A percentile compares a stretch with the other conserved stretches of the same genome.
phyloP scores from a whole-genome alignment of 2,797 vertebrate genomes.

The Enteromius viviparus region DNA sequence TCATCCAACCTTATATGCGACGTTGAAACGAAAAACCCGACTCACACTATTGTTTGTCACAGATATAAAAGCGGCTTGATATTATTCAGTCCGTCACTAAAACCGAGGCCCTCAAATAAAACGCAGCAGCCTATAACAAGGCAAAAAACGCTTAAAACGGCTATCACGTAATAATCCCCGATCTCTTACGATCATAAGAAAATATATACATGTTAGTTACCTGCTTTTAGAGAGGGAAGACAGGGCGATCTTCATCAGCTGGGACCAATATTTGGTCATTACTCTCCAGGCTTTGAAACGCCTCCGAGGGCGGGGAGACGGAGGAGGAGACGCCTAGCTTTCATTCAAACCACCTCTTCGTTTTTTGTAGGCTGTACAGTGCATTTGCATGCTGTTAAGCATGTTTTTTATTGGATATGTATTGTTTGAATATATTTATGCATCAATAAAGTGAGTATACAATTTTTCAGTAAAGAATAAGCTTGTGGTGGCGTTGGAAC shows the following conservation, averaged over 20 bases:
- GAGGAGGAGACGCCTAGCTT: constrained; percentile 65
- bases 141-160: background rate
- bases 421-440: background rate
- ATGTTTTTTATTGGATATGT: background rate
- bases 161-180: background rate
- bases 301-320: constrained; percentile 76
- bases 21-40: background rate
- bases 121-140: constrained; percentile 14
- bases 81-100: constrained; percentile 34
- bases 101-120: constrained; percentile 30
- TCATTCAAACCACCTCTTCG: constrained; percentile 9
- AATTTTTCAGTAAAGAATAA: background rate
- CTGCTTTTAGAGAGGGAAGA: constrained; percentile 60
- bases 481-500: background rate
- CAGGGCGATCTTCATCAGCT: constrained; percentile 58
- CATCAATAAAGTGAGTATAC: background rate
- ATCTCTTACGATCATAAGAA: background rate
- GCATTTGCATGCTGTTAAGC: background rate
- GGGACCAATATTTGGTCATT: constrained; percentile 65
- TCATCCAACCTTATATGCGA: background rate
- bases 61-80: constrained; percentile 15
- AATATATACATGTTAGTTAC: constrained; percentile 57
- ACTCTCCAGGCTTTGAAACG: constrained; percentile 69
- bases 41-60: constrained; percentile 36
- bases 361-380: background rate